Percentiles rank a stretch among this genome's conserved stretches.
These are phyloP conservation scores for Unio delphinus DNA, from an alignment of 2,888 invertebrate species.

Conservation along the genomic window DNA sequence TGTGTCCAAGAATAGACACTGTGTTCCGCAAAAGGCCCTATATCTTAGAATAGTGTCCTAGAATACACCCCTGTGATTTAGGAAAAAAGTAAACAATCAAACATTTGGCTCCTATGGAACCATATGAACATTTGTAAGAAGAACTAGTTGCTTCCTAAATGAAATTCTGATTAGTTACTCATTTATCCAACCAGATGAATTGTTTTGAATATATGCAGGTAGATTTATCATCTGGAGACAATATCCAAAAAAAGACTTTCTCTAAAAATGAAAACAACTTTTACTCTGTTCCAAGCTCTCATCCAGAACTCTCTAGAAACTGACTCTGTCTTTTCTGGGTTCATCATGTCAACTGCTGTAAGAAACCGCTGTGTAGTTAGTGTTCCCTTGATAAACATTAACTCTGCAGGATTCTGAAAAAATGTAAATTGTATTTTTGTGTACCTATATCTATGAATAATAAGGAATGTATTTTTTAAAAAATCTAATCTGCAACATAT, in stretches of 20 bases:
- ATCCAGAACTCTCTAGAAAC: conserved; percentile 69
- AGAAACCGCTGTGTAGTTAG: conserved; percentile 68
- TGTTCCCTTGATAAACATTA: conserved; percentile 66
- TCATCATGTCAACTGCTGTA: conserved; percentile 66
- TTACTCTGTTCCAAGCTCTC: conserved; percentile 66
- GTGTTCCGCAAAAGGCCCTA: too few relatives aligned
- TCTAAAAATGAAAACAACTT: neutral
- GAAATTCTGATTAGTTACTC: too few relatives aligned
- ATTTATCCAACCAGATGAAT: too few relatives aligned
- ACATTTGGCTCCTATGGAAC: too few relatives aligned
- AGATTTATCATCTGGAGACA: too few relatives aligned
- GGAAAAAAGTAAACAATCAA: too few relatives aligned
- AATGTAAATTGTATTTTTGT: neutral
- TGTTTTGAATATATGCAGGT: too few relatives aligned
- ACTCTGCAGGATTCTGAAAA: conserved; percentile 54
- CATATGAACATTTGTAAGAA: too few relatives aligned
- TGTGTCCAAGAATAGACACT: too few relatives aligned
- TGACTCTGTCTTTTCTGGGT: conserved; percentile 61
- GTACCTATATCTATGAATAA: neutral
- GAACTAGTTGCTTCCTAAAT: too few relatives aligned
- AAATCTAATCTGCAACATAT: conserved; percentile 2
- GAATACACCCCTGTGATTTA: too few relatives aligned
- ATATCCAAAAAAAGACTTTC: neutral
- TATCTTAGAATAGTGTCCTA: too few relatives aligned
- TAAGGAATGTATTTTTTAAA: neutral